phyloP scores from a whole-genome alignment of 2,888 invertebrate species.

The Patella ulyssiponensis region DNA sequence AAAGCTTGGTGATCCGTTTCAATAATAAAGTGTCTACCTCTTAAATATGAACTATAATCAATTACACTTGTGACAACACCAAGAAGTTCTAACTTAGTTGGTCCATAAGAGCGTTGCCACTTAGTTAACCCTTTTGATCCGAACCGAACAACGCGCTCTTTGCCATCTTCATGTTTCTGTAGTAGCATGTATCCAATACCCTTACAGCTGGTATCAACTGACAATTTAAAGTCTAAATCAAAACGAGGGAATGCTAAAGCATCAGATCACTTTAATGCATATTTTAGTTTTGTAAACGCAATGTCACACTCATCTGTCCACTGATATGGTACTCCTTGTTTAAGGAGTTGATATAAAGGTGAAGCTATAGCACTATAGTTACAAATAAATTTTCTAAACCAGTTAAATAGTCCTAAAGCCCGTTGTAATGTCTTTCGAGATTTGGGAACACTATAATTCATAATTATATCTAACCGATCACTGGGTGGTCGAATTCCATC shows the following conservation, averaged over 20 bases:
- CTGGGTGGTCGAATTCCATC: conserved; percentile 25
- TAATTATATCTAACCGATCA: conserved; percentile 14
- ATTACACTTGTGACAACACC: conserved; percentile 25
- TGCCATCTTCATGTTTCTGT: conserved; percentile 13
- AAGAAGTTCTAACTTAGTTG: conserved; percentile 23
- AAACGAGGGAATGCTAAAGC: conserved; percentile 29
- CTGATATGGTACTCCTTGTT: conserved; percentile 18
- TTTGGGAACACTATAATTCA: conserved; percentile 22
- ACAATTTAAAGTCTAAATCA: conserved; percentile 25
- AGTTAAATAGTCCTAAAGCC: conserved; percentile 33
- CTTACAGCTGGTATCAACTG: conserved; percentile 24
- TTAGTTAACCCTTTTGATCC: conserved; percentile 11
- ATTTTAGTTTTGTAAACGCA: conserved; percentile 16
- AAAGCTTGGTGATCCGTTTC: conserved; percentile 26
- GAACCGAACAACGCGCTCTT: background rate
- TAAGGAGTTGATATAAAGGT: conserved; percentile 19
- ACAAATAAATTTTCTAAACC: conserved; percentile 36
- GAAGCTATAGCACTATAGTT: conserved; percentile 26
- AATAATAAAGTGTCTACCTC: conserved; percentile 24
- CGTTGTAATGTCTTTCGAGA: conserved; percentile 27
- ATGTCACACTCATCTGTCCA: conserved; percentile 23
- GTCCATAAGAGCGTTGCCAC: conserved; percentile 19
- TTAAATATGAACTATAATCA: conserved; percentile 25
- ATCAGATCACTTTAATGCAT: conserved; percentile 15
- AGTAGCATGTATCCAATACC: conserved; percentile 17